Base-by-base conservation (phyloP, 2,113 vertebrate species). In the Dryoscopus gambensis region DNA sequence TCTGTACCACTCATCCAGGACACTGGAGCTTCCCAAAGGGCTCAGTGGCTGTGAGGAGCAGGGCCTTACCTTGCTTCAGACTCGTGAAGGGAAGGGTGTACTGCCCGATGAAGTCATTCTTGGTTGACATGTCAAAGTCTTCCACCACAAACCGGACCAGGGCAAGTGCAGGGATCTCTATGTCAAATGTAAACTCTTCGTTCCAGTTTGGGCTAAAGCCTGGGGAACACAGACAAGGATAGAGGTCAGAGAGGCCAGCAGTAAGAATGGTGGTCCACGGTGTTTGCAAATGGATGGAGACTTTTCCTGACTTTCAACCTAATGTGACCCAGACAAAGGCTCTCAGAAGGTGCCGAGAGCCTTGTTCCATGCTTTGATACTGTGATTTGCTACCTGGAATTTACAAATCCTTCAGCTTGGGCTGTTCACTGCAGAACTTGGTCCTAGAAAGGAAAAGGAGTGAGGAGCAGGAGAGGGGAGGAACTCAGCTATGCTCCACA, bases 201-300 rank as follows among this genome's bases (percentile, higher is more conserved):
- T 99, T 98, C 99, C 99, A 99, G 84, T 75, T 88, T 0, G 99
- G 99, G 91, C 99, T 99, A 96, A 99, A 99, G 22, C 99, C 99
- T 99, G 92, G 37, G 37, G 14, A 69, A 42, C n/a, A 73, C 0
- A 84, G 11, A 85, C 19, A 84, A 67, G 44, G 53, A 46, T 3
- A 11, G n/a, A 59, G 10, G 47, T 77, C 68, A 91, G 35, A 80
- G 53, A 22, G 64, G 35, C 1, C 10, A 6, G 35, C 71, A 80
- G 47, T 22, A 37, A 70, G 46, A 74, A 30, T 5, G 35, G 76
- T 13, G 31, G 7, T 49, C 39, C 22, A 31, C 76, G 35, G 53
- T 19, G 27, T 46, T 49, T 83, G 35, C 12, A 75, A 63, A 75
- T 9, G 18, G 18, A 49, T 15, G 25, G 64, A 84, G 53, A 57